Percentiles rank a stretch among this genome's conserved stretches.
Evolutionary conservation across 2,797 vertebrate genomes (phyloP).

Genomic region (Myotis myotis): DNA sequence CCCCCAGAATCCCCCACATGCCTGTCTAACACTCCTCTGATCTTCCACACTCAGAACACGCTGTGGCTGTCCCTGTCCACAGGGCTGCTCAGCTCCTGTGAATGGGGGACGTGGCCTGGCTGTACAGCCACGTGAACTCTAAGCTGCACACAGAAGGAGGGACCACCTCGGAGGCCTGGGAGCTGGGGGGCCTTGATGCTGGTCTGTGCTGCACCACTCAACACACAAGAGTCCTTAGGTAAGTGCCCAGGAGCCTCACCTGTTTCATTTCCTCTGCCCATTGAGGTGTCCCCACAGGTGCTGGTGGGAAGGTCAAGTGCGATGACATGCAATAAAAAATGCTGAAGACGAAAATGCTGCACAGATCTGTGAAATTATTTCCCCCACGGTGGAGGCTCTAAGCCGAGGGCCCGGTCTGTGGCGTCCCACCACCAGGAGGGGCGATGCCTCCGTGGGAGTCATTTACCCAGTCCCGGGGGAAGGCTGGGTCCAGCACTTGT

Average conservation of each 20-base stretch:
- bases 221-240: not conserved
- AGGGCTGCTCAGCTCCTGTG: not conserved
- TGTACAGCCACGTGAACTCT: not conserved
- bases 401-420: not conserved
- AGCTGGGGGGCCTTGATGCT: not conserved
- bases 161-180: not conserved
- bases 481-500: not conserved
- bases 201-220: not conserved
- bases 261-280: not conserved
- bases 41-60: not conserved
- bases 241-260: not conserved
- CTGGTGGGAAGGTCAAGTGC: not conserved
- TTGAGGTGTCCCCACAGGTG: not conserved
- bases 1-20: not conserved
- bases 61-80: not conserved
- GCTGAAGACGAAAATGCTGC: not conserved
- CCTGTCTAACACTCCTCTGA: too few relatives aligned
- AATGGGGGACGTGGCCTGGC: not conserved
- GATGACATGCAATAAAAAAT: not conserved
- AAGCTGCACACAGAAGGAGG: not conserved
- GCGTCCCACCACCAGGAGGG: not conserved
- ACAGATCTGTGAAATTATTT: not conserved
- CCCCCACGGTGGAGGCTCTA: not conserved
- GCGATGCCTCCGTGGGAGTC: accelerated
- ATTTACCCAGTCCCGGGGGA: not conserved